Conservation (phyloP, 2,113 vertebrate species). For the Stercorarius parasiticus region DNA sequence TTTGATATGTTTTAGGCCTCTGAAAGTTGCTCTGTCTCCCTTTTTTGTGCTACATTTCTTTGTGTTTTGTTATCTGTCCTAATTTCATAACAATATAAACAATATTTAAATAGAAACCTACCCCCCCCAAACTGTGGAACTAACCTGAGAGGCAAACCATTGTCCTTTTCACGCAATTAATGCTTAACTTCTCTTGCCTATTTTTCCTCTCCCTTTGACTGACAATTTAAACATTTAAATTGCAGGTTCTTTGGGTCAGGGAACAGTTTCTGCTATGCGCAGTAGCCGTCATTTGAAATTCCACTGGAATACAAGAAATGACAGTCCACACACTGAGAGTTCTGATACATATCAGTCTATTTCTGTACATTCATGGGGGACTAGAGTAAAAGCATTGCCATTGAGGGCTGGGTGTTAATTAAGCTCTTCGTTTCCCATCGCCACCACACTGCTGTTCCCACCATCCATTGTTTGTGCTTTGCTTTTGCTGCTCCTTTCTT, state of each 20-base stretch:
- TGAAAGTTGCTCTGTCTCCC: not conserved
- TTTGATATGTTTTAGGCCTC: not conserved
- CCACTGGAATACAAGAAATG: not conserved
- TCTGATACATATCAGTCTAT: rapidly evolving
- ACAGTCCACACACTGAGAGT: not conserved
- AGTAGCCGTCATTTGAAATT: not conserved
- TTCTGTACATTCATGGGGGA: not conserved
- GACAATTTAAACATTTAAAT: not conserved
- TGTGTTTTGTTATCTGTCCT: not conserved
- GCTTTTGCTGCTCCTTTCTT: not conserved
- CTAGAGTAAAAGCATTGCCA: not conserved
- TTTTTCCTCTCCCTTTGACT: not conserved
- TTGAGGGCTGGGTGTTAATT: not conserved
- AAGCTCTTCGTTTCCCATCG: not conserved
- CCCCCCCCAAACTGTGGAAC: not conserved
- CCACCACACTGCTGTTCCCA: not conserved
- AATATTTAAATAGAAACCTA: not conserved
- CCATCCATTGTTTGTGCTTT: not conserved
- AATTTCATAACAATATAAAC: not conserved
- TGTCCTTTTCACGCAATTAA: not conserved
- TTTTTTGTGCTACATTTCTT: not conserved
- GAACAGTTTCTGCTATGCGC: not conserved
- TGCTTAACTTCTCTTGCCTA: not conserved
- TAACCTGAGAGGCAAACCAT: not conserved
- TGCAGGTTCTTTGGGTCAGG: not conserved